These are phyloP conservation scores for Schizotus pectinicornis DNA, from an alignment of 2,888 invertebrate genomes.

Conservation along the genomic window DNA sequence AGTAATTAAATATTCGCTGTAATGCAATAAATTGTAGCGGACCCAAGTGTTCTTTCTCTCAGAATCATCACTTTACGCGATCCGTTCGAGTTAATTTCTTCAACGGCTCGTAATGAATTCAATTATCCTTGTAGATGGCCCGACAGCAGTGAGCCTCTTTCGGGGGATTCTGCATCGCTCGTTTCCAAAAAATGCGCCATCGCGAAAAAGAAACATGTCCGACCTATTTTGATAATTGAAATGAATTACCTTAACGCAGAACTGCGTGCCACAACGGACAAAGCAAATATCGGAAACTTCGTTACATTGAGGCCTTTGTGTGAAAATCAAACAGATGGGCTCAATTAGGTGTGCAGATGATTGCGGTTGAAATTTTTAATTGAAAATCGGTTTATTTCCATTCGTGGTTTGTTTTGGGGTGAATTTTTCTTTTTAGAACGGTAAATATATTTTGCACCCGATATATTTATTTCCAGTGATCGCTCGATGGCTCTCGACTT, in stretches of 20 bases:
- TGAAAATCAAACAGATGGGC: slow-evolving; percentile 11
- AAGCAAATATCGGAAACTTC: slow-evolving; percentile 5
- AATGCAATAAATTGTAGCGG: background rate
- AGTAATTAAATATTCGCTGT: background rate
- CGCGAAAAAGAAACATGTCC: too few species aligned
- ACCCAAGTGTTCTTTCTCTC: background rate
- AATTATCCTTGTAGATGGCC: slow-evolving; percentile 2
- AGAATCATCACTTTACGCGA: background rate
- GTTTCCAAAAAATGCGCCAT: too few species aligned
- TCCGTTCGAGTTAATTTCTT: slow-evolving; percentile 8
- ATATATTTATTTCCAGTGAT: slow-evolving; percentile 23
- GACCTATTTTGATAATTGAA: background rate
- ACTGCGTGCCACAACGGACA: background rate
- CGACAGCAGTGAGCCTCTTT: too few species aligned
- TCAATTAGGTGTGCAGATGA: slow-evolving; percentile 18
- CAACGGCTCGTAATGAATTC: slow-evolving; percentile 1
- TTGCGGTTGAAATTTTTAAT: slow-evolving; percentile 18
- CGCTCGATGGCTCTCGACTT: slow-evolving; percentile 16
- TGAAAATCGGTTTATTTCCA: slow-evolving; percentile 23
- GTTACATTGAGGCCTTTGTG: slow-evolving; percentile 13
- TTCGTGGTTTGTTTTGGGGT: slow-evolving; percentile 9
- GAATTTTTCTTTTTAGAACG: slow-evolving; percentile 9
- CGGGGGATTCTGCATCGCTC: too few species aligned
- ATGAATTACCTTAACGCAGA: background rate
- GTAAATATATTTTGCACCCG: slow-evolving; percentile 7